A percentile compares a stretch with the other conserved stretches of the same genome.
These are phyloP conservation scores for Trididemnum nubilum DNA, from an alignment of 23 tunicate genomes.

Conservation along the genomic window DNA sequence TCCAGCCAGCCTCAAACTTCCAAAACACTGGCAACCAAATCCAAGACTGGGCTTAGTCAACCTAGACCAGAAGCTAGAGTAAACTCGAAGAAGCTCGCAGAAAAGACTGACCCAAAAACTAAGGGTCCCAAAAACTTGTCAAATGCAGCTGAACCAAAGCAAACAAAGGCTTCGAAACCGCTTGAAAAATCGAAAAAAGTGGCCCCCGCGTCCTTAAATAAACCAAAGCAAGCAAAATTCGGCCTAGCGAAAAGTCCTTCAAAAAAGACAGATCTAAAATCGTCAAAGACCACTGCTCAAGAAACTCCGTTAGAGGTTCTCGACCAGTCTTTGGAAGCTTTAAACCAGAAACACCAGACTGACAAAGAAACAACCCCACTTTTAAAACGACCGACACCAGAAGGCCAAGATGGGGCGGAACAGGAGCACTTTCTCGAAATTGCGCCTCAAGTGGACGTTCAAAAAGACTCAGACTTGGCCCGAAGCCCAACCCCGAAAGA, in stretches of 20 bases:
- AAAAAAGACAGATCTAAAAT: too few species aligned
- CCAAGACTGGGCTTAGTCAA: slow-evolving; percentile 35
- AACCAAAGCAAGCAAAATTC: neutral
- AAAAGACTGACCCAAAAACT: slow-evolving; percentile 33
- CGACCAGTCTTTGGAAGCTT: neutral
- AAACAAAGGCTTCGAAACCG: neutral
- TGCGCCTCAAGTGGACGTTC: neutral
- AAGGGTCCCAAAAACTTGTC: slow-evolving; percentile 9
- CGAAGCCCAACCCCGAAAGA: too few species aligned
- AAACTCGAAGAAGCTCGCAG: slow-evolving; percentile 14
- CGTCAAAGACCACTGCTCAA: neutral
- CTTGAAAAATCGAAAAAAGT: neutral
- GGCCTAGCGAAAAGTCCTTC: neutral
- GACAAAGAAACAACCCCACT: neutral
- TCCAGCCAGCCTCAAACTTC: slow-evolving; percentile 27
- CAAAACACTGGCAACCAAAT: slow-evolving; percentile 24
- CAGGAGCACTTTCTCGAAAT: slow-evolving; percentile 24
- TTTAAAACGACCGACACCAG: slow-evolving; percentile 38
- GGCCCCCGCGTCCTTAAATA: neutral
- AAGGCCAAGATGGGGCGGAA: slow-evolving; percentile 43
- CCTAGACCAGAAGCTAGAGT: slow-evolving; percentile 41
- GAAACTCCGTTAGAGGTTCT: neutral
- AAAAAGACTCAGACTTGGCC: too few species aligned
- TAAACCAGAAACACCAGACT: neutral
- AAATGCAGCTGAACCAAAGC: slow-evolving; percentile 2